These are phyloP conservation scores for Heterochromis multidens DNA, from an alignment of 2,113 vertebrate species.

Conservation along the genomic window DNA sequence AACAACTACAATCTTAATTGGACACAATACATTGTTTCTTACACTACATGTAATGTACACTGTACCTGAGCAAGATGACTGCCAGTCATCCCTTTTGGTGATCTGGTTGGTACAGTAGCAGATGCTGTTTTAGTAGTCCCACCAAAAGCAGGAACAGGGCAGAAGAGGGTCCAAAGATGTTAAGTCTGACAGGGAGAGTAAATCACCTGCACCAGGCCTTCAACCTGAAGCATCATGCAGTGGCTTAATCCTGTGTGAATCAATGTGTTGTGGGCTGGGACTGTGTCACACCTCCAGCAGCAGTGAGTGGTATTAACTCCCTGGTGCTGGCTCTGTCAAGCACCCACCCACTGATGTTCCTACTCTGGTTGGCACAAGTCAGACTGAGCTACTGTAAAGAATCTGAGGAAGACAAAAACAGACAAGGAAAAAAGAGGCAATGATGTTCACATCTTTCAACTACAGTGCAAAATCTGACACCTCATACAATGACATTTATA, in stretches of 20 bases:
- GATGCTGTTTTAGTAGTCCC: conserved; percentile 7
- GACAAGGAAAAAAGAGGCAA: background rate
- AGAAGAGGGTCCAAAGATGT: conserved; percentile 52
- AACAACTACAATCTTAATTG: background rate
- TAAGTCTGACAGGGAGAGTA: conserved; percentile 61
- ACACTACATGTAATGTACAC: background rate
- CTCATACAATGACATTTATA: background rate
- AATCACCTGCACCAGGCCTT: conserved; percentile 62
- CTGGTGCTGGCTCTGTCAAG: conserved; percentile 47
- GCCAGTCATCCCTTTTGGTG: conserved; percentile 64
- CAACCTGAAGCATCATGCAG: conserved; percentile 64
- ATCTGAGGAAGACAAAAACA: conserved; percentile 26
- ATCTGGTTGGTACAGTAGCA: conserved; percentile 45
- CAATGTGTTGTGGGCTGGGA: conserved; percentile 51
- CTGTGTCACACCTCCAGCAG: conserved; percentile 62
- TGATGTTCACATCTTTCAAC: conserved; percentile 12
- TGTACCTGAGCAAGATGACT: conserved; percentile 66
- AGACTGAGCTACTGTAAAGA: conserved; percentile 23
- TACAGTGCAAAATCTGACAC: background rate
- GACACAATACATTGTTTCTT: background rate
- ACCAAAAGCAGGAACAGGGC: conserved; percentile 21
- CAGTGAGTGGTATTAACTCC: conserved; percentile 46
- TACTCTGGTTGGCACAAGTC: conserved; percentile 28
- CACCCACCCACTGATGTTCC: conserved; percentile 45
- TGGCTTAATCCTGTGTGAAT: conserved; percentile 66